Evolutionary conservation across 2,888 invertebrate species (phyloP).

Genomic region (Cephus runcator): DNA sequence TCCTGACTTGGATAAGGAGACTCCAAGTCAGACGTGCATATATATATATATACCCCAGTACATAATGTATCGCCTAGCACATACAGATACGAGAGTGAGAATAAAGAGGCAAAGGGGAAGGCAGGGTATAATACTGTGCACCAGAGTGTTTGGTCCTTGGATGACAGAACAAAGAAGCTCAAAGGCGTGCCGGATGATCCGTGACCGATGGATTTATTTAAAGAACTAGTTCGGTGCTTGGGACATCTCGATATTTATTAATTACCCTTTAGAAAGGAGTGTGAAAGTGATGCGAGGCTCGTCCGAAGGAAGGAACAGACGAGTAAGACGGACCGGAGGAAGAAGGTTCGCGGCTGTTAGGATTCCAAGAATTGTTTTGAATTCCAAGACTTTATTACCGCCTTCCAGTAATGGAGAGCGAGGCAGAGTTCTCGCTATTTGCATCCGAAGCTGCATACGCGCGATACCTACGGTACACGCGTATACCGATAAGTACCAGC

Average conservation of each 20-base stretch:
- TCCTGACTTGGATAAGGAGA: not conserved
- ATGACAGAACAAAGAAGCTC: constrained; percentile 45
- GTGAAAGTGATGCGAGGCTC: not conserved
- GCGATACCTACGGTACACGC: not conserved
- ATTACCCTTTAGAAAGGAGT: constrained; percentile 1
- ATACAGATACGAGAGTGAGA: constrained; percentile 10
- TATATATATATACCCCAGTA: not conserved
- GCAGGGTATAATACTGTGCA: constrained; percentile 21
- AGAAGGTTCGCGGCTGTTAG: constrained; percentile 3
- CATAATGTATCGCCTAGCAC: not conserved
- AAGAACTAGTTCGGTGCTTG: constrained; percentile 25
- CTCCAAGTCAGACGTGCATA: not conserved
- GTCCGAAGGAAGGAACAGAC: not conserved
- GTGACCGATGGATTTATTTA: constrained; percentile 19
- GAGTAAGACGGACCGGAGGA: not conserved
- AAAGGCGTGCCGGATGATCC: constrained; percentile 20
- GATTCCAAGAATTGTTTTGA: constrained; percentile 7
- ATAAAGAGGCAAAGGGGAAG: constrained; percentile 16
- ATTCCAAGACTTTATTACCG: constrained; percentile 8
- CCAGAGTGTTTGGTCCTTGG: constrained; percentile 49
- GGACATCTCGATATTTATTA: constrained; percentile 19
- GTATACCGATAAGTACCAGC: not conserved
- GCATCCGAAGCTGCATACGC: not conserved
- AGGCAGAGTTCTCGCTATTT: constrained; percentile 2
- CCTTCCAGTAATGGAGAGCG: not conserved